Percentiles rank a stretch among this genome's conserved stretches.
These are phyloP conservation scores for Teleopsis dalmanni DNA, from an alignment of 1,140 invertebrate species.

Conservation along the genomic window DNA sequence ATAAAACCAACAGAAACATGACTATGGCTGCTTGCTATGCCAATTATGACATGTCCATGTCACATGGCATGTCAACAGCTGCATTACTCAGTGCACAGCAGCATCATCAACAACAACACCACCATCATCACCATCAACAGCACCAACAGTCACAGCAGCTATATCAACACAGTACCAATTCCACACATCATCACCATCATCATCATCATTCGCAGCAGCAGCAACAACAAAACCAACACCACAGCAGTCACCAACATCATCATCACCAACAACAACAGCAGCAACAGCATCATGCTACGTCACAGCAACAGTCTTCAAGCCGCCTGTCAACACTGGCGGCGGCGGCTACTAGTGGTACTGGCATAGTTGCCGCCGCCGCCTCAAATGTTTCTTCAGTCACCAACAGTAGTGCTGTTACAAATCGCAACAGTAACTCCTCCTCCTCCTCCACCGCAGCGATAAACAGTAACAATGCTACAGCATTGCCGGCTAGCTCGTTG, in stretches of 20 bases:
- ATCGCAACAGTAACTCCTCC: constrained; percentile 4
- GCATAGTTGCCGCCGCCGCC: constrained; percentile 1
- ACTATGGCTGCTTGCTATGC: constrained; percentile 44
- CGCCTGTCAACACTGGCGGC: constrained; percentile 12
- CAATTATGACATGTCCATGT: constrained; percentile 39
- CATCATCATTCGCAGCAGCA: constrained; percentile 27
- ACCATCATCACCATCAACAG: constrained; percentile 28
- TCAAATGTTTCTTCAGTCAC: constrained; percentile 4
- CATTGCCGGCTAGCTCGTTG: background rate
- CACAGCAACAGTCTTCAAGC: constrained; percentile 5
- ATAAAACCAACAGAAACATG: constrained; percentile 23
- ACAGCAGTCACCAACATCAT: constrained; percentile 21
- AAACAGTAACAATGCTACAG: constrained; percentile 3
- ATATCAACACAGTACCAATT: constrained; percentile 21
- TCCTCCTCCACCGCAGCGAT: background rate
- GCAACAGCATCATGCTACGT: constrained; percentile 15
- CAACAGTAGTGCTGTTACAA: background rate
- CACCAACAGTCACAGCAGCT: constrained; percentile 25
- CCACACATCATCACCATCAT: constrained; percentile 24
- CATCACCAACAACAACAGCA: constrained; percentile 26
- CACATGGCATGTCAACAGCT: constrained; percentile 19
- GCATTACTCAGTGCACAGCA: constrained; percentile 17
- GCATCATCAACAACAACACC: constrained; percentile 24
- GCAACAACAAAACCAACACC: constrained; percentile 31
- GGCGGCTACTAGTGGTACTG: constrained; percentile 3